Evolutionary conservation across 2,888 invertebrate genomes (phyloP), one percentile per base, ranked within the genome.

Genomic region (Spialia ferax): DNA sequence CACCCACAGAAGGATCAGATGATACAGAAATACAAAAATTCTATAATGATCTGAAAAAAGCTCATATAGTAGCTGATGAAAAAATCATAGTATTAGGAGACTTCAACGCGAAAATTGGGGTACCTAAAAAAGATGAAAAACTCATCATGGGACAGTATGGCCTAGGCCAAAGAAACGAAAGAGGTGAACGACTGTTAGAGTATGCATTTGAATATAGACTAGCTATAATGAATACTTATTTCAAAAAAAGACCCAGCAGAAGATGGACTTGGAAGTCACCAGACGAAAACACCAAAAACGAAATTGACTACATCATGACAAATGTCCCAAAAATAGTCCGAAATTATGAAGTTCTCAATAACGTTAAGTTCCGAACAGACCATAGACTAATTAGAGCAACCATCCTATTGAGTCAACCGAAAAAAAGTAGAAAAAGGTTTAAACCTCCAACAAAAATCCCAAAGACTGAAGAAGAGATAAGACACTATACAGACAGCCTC

Each of bases 381-480:
- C 69, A 70, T 18, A 69, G 70, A 65, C 26, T 69, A 10, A 4
- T 73, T 8, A 66, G 69, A 70, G 55, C 45, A 55, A 48, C 57
- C 18, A 11, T 66, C 26, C 42, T 18, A 4, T 18, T 48, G 22
- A 18, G 20, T 4, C 20, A 20, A 62, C 52, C 38, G 13, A 68
- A 63, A 57, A 70, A 32, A 26, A 70, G 55, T 15, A 50, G 66
- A 52, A 69, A 29, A 55, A 11, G n/a, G 10, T 69, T 69, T 22
- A 54, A 64, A 15, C 8, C 45, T 45, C 23, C 22, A 10, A 6
- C 48, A 29, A 48, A 48, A 48, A 48, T 48, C 48, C 48, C 20
- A 48, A 48, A 48, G 20, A 5, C 20, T 48, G 48, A 48, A 48
- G 48, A 48, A 48, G 48, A 48, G 20, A 48, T 48, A 48, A 48